Base-by-base conservation (phyloP, 30 jellyfish, hydroid and myxozoan species). In the Turritopsis dohrnii region DNA sequence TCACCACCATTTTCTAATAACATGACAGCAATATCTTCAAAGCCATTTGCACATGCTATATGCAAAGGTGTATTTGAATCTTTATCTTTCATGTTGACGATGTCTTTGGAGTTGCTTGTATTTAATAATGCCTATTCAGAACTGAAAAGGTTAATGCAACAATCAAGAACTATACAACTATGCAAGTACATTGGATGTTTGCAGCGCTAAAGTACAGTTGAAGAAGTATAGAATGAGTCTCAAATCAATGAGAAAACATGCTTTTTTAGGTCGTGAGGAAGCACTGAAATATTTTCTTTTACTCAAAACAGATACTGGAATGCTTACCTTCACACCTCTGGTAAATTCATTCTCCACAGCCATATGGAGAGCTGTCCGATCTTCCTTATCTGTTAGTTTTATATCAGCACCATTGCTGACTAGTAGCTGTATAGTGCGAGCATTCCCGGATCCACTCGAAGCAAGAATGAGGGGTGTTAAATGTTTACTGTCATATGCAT, bases 61-160 rank as follows among this genome's bases (percentile, higher is more conserved):
- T 92, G 98, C 31, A 92, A 89, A 9, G 95, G 88, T 8, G 98
- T 92, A 71, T 92, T 92, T 27, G 90, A 90, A 25, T 92, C 98
- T 81, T 92, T 92, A 66, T 92, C 94, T 80, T 74, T 75, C 76
- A 74, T 85, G 72, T 92, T 85, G 22, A 92, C 29, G 22, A 86
- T 84, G 19, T 88, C 72, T 27, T 28, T 19, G 1, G 9, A 22
- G 26, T 76, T 31, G 18, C 27, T 28, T 17, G 22, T 23, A 16
- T 20, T 25, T 13, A 80, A 65, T 18, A 85, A 28, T 7, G 71
- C 53, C 92, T 85, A 28, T 22, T 28, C 65, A 75, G 21, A 66
- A 27, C 7, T 1, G n/a, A 21, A 3, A 20, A 41, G 81, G 24
- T 13, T 7, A 52, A 1, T 21, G 82, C 75, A 75, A 53, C 75